Conservation (phyloP, 2,888 invertebrate species). For the Himalopsyche japonica region DNA sequence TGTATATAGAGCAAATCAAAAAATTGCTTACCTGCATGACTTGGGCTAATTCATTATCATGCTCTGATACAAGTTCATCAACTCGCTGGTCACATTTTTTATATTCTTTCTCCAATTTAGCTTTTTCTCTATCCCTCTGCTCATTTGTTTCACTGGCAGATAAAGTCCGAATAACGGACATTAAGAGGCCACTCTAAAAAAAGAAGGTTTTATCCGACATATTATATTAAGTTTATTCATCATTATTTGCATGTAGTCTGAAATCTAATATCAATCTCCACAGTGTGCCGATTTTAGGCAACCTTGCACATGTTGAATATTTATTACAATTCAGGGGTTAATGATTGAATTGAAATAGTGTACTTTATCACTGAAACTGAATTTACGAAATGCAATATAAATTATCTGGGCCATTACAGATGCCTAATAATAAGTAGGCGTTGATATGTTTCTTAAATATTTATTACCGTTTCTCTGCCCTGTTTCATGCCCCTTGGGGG, state of each 20-base stretch:
- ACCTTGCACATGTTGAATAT: no score
- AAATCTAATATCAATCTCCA: constrained; percentile 4
- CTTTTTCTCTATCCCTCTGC: constrained; percentile 89
- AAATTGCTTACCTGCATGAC: constrained; percentile 66
- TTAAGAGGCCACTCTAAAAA: constrained; percentile 78
- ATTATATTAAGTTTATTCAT: background rate
- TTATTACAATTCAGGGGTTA: no score
- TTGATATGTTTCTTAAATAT: background rate
- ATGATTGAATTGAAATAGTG: no score
- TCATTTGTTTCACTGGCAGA: constrained; percentile 94
- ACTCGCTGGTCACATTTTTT: constrained; percentile 87
- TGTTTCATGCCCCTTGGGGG: constrained; percentile 86
- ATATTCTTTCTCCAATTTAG: constrained; percentile 91
- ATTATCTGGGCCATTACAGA: background rate
- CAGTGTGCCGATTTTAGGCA: background rate
- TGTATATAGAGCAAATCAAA: constrained; percentile 10
- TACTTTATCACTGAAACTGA: background rate
- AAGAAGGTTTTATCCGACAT: background rate
- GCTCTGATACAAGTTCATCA: constrained; percentile 84
- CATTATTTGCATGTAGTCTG: background rate
- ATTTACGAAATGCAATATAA: constrained; percentile 15
- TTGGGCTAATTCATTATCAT: constrained; percentile 85
- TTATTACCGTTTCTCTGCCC: constrained; percentile 79
- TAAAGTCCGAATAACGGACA: constrained; percentile 93
- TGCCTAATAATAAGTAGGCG: background rate